Evolutionary conservation across 1,140 invertebrate species (phyloP).

Genomic region (Theocolax elegans): DNA sequence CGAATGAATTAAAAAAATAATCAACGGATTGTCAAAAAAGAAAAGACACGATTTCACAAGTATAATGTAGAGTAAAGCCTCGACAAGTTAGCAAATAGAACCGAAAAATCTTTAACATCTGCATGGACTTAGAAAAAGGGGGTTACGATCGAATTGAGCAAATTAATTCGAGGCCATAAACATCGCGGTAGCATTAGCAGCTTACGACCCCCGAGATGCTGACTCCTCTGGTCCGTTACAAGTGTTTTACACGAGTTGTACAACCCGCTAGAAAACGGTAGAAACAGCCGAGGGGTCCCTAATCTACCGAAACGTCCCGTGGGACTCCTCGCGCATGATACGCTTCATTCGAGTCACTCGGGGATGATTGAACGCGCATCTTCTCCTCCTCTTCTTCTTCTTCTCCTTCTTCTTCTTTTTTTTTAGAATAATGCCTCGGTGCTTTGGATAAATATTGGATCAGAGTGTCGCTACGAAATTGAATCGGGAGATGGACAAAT

Average conservation of each 20-base stretch:
- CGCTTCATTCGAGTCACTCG: conserved; percentile 19
- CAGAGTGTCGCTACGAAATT: neutral
- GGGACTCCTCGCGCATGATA: conserved; percentile 45
- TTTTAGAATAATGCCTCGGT: conserved; percentile 10
- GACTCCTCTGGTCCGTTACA: conserved; percentile 53
- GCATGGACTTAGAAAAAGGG: conserved; percentile 23
- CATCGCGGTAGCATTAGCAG: conserved; percentile 61
- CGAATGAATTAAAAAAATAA: too few species aligned
- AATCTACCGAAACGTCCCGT: conserved; percentile 66
- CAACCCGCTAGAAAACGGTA: too few species aligned
- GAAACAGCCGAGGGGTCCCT: conserved; percentile 56
- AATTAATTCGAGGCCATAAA: conserved; percentile 66
- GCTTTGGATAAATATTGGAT: conserved; percentile 38
- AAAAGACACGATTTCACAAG: too few species aligned
- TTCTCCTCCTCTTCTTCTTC: conserved; percentile 1
- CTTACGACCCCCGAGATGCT: conserved; percentile 50
- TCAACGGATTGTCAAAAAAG: too few species aligned
- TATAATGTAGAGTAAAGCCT: too few species aligned
- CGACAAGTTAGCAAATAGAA: too few species aligned
- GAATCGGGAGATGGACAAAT: conserved; percentile 14
- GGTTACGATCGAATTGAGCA: conserved; percentile 56
- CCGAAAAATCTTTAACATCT: too few species aligned
- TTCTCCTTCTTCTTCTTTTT: conserved; percentile 6
- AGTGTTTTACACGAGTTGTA: conserved; percentile 61
- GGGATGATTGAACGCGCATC: conserved; percentile 28